phyloP scores from a whole-genome alignment of 2,113 vertebrate species.

The Mustela nigripes region DNA sequence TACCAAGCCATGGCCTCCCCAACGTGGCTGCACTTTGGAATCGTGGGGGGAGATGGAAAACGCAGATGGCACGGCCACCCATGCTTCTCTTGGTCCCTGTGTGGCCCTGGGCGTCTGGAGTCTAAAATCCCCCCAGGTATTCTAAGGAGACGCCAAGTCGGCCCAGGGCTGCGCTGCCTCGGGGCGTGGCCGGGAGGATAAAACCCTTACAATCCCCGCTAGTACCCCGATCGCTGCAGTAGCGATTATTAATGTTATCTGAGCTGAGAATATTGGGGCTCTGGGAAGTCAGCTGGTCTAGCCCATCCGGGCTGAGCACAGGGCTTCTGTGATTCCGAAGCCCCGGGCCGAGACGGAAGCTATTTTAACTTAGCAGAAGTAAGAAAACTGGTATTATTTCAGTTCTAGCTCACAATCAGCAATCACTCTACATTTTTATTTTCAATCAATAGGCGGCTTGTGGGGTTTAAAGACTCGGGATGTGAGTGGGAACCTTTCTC shows the following conservation, averaged over 20 bases:
- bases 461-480: neutral
- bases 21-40: neutral
- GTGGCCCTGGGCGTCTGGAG: neutral
- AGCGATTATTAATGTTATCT: neutral
- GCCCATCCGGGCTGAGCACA: neutral
- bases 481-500: neutral
- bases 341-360: accelerated
- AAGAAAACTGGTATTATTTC: neutral
- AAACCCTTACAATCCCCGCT: neutral
- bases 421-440: neutral
- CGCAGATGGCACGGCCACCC: accelerated
- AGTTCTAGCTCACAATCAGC: neutral
- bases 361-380: neutral
- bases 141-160: neutral
- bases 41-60: no score
- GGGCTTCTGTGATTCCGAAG: neutral
- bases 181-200: accelerated
- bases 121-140: neutral
- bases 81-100: accelerated
- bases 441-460: neutral
- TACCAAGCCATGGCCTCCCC: accelerated
- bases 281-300: neutral
- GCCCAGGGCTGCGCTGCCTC: accelerated
- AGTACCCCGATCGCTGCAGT: neutral
- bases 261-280: neutral